Conservation (phyloP, 2,113 vertebrate genomes). For the Corythornis madagascariensis region DNA sequence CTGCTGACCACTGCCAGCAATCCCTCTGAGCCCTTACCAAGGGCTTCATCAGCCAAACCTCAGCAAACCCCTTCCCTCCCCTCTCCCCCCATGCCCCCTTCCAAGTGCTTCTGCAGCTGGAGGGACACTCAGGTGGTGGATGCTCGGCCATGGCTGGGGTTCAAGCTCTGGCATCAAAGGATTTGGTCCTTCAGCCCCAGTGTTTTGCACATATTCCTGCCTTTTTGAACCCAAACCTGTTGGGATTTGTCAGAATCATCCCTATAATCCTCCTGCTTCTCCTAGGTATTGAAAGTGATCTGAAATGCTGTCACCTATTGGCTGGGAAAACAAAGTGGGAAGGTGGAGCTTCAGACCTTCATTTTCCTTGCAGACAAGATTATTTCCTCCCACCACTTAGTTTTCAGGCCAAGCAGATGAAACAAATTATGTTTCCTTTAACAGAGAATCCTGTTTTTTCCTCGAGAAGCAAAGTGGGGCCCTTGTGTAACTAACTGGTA, state of each 20-base stretch:
- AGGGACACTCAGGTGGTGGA: neutral
- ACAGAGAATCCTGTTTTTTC: neutral
- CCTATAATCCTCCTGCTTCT: neutral
- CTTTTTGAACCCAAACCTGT: neutral
- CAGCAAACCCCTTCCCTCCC: neutral
- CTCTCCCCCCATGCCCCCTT: rapidly evolving
- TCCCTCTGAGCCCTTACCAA: neutral
- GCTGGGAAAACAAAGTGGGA: neutral
- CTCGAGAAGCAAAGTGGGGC: neutral
- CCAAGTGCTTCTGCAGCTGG: neutral
- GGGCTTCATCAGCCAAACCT: neutral
- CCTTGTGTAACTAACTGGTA: neutral
- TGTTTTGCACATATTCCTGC: neutral
- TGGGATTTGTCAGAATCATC: neutral
- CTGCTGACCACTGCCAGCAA: neutral
- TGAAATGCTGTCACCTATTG: neutral
- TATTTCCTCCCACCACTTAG: neutral
- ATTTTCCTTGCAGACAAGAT: neutral
- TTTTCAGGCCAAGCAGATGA: neutral
- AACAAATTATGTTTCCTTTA: neutral
- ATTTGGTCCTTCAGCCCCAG: neutral
- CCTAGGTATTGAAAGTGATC: neutral
- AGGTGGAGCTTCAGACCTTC: neutral
- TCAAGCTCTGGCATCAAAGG: neutral
- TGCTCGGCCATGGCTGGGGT: neutral